A percentile compares a stretch with the other conserved stretches of the same genome.
These are phyloP conservation scores for Zeuzera pyrina DNA, from an alignment of 2,888 invertebrate genomes.

Conservation along the genomic window DNA sequence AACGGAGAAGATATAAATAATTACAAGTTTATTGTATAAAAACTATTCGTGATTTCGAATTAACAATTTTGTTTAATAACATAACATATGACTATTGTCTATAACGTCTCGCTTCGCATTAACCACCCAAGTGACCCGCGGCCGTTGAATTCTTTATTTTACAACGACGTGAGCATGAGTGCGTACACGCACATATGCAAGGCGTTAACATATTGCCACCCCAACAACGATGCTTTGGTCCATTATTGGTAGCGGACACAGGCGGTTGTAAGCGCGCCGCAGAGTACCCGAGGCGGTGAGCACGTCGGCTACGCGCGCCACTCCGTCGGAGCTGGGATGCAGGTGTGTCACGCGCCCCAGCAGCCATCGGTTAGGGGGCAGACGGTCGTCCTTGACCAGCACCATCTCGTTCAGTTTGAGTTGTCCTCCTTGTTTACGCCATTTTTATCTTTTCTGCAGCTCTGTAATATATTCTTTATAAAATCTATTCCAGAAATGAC, in stretches of 20 bases:
- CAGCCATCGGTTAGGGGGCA: constrained; percentile 5
- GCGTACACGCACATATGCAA: neutral
- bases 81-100: no score
- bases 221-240: no score
- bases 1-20: no score
- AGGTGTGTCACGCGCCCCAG: constrained; percentile 3
- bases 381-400: constrained; percentile 2
- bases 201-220: neutral
- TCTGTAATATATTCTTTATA: constrained; percentile 3
- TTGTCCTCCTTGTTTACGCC: neutral
- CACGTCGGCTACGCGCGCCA: constrained; percentile 6
- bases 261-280: constrained; percentile 4
- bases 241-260: no score
- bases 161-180: neutral
- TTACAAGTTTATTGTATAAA: no score
- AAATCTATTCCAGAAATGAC: constrained; percentile 8
- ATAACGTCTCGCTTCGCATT: no score
- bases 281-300: constrained; percentile 3
- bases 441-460: neutral
- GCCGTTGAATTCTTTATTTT: no score
- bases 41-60: no score
- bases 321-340: constrained; percentile 7
- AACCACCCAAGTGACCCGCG: no score
- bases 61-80: no score
- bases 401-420: constrained; percentile 4